phyloP scores from a whole-genome alignment of 2,888 invertebrate genomes.

The Scelioninae gen. 1 region DNA sequence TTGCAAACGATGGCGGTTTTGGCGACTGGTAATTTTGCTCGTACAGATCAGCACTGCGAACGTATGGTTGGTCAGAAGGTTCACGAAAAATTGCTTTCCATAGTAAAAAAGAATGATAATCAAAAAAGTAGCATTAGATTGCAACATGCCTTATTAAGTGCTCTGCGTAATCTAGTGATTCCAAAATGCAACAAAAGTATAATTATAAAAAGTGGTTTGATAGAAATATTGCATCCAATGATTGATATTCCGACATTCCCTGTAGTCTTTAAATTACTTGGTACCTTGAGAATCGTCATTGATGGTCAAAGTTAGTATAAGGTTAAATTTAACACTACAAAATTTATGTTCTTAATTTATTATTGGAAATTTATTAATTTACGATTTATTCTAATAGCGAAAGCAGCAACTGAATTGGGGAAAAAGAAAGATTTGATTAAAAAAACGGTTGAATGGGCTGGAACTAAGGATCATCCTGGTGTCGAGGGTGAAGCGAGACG shows the following conservation, averaged over 20 bases:
- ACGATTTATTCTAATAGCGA: conserved; percentile 85
- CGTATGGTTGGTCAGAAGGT: conserved; percentile 92
- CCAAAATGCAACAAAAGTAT: conserved; percentile 90
- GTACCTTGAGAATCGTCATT: conserved; percentile 93
- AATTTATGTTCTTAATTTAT: background rate
- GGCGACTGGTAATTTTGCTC: conserved; percentile 95
- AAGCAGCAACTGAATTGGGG: conserved; percentile 89
- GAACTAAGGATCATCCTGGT: conserved; percentile 91
- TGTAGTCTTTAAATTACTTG: conserved; percentile 94
- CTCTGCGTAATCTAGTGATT: conserved; percentile 91
- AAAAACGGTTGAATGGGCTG: conserved; percentile 90
- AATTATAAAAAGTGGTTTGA: conserved; percentile 89
- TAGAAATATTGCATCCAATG: conserved; percentile 90
- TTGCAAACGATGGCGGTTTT: conserved; percentile 92
- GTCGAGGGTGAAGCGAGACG: conserved; percentile 93
- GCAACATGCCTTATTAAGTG: conserved; percentile 91
- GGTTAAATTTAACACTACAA: background rate
- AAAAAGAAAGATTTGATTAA: conserved; percentile 87
- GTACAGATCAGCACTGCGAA: conserved; percentile 93
- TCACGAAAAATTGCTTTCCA: conserved; percentile 87
- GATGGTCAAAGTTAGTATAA: conserved; percentile 90
- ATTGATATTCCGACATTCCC: conserved; percentile 89
- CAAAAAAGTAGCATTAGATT: conserved; percentile 83
- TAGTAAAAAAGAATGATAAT: conserved; percentile 81
- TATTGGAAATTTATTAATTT: too few species aligned